phyloP scores from a whole-genome alignment of 1,140 invertebrate genomes.

The Tetragonula clypearis region DNA sequence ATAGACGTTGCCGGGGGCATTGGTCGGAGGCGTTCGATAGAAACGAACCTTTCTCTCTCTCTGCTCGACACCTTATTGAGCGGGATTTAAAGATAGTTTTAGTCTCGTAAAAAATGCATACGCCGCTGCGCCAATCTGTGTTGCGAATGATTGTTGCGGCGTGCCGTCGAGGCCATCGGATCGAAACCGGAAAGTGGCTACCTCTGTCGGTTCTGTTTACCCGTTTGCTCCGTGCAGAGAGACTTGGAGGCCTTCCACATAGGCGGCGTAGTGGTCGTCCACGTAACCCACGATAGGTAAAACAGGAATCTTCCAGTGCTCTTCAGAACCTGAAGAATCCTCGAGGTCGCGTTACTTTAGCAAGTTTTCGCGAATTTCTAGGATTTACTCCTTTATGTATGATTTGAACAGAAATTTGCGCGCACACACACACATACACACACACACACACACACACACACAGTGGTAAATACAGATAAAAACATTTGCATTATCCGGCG shows the following conservation, averaged over 20 bases:
- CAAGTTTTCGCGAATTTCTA: background rate
- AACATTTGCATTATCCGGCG: no score
- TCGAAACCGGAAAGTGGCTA: conserved; percentile 52
- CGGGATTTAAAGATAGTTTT: conserved; percentile 64
- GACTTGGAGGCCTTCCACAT: conserved; percentile 41
- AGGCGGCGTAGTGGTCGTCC: conserved; percentile 50
- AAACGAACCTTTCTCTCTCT: conserved; percentile 38
- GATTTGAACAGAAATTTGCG: background rate
- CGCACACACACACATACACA: no score
- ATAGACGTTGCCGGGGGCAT: conserved; percentile 50
- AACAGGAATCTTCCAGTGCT: conserved; percentile 34
- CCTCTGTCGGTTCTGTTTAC: conserved; percentile 60
- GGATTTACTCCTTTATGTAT: background rate
- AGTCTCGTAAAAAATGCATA: conserved; percentile 56
- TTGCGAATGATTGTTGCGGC: conserved; percentile 39
- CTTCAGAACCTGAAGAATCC: background rate
- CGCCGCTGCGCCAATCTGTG: background rate
- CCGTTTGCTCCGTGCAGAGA: background rate
- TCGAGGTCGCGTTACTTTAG: conserved; percentile 23
- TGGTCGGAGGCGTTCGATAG: conserved; percentile 46
- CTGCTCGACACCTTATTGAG: conserved; percentile 42
- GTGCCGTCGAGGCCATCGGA: background rate
- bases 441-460: no score
- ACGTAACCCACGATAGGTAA: conserved; percentile 56
- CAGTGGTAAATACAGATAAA: no score